Evolutionary conservation across 2,888 invertebrate genomes (phyloP), one percentile per base, ranked within the genome.

Genomic region (Andrena dorsata): DNA sequence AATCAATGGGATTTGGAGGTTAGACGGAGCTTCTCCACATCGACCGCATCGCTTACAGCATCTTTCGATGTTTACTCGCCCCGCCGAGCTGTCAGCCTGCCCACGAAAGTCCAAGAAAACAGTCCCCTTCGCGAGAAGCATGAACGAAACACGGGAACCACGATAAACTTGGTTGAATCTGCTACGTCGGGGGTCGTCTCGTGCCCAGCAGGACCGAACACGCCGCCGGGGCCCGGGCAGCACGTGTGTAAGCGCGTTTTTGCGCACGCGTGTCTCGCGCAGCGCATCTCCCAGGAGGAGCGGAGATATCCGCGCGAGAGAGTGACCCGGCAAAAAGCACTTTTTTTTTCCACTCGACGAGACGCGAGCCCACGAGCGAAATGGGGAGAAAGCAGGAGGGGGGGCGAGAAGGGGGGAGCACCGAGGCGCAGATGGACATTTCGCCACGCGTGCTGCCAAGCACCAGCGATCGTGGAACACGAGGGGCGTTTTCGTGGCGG

Each of bases 211-310:
- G 77, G 82, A 82, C 61, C 77, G 79, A 82, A 75, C 82, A 64
- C 85, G 76, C 82, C 76, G 84, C 83, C 75, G 65, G 7, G 26
- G 28, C 26, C 61, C 23, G 26, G 16, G 63, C 64, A 84, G 89
- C 86, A 89, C 88, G 89, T 85, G 88, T 88, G 86, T 71, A 49
- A 70, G 53, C 63, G 61, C 53, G 86, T 89, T 89, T 89, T 89
- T 89, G 88, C 88, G 82, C 82, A 80, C 80, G 85, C 86, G 86
- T 83, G 76, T 80, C 78, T 71, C 77, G 72, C 26, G 65, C 61
- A 66, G 74, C 72, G 60, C 82, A 68, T 87, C 88, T 88, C 88
- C 88, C 88, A 88, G 88, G 87, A 88, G 82, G 88, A 86, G 82
- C 76, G 28, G 73, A 79, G 76, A 79, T 69, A 84, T 77, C 63